Base-by-base conservation (phyloP, 2,888 invertebrate species). In the Muscina levida region DNA sequence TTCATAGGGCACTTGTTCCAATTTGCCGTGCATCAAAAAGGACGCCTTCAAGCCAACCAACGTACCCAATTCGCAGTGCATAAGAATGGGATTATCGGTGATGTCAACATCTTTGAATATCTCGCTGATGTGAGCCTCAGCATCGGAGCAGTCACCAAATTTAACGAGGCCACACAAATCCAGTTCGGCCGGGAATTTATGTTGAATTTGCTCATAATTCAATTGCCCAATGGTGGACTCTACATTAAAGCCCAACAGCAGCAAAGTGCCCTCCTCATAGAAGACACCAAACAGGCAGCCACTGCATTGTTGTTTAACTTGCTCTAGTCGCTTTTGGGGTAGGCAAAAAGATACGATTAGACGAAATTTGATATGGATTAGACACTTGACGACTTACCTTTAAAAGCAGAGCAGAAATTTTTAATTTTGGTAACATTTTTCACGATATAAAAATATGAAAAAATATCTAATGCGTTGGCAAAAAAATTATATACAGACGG, bases 231-330 rank as follows among this genome's bases (percentile, higher is more conserved):
- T 92, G 72, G 91, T 88, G 19, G 90, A 91, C 88, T 95, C 94
- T 85, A 95, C 90, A 87, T 94, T 93, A 84, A 95, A 92, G 66
- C 94, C 94, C 82, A 95, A 90, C 71, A 96, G 93, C 39, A 94
- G 91, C 73, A 95, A 89, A 39, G 93, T 94, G 75, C 95, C 93
- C 87, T 95, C 94, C 86, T 95, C 93, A 89, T 94, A 94, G 90
- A 95, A 93, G 46, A 95, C 92, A 48, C 96, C 96, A 89, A 94
- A 96, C 24, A 96, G 91, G 88, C 94, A 94, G 84, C 95, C 95
- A 88, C 92, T 93, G 86, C 92, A 93, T 85, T 92, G 91, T 81
- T 93, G 92, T 87, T 93, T 92, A 84, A 94, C 91, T 84, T 92
- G 92, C 86, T 93, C 92, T 86, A 96, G 89, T 86, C 95, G 93